Evolutionary conservation across 2,113 vertebrate species (phyloP).

Genomic region (Colius striatus): DNA sequence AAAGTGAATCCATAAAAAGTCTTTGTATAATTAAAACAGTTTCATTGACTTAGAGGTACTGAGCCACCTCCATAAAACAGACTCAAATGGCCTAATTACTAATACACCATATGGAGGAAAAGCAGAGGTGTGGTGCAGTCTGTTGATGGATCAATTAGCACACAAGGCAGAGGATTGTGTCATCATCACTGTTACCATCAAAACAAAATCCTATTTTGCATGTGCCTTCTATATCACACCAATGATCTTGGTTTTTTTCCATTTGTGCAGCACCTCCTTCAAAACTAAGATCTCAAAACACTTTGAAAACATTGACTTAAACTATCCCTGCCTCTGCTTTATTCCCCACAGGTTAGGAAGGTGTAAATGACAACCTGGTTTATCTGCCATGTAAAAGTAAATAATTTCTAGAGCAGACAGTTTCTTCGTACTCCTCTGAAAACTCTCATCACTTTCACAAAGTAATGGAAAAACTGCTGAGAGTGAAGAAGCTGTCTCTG

Average conservation of each 20-base stretch:
- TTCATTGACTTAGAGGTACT: slow-evolving; percentile 19
- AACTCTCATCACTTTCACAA: slow-evolving; percentile 51
- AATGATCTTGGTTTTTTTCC: background rate
- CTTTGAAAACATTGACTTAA: background rate
- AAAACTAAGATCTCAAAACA: background rate
- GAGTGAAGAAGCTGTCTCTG: slow-evolving; percentile 60
- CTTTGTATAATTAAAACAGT: slow-evolving; percentile 22
- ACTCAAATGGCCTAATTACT: slow-evolving; percentile 55
- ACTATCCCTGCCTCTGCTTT: background rate
- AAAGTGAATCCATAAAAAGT: slow-evolving; percentile 6
- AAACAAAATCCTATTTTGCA: slow-evolving; percentile 51
- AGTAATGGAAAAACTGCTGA: slow-evolving; percentile 49
- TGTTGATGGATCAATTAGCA: slow-evolving; percentile 61
- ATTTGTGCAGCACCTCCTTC: background rate
- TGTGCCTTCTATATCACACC: slow-evolving; percentile 9
- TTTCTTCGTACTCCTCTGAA: slow-evolving; percentile 57
- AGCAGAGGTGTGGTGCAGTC: slow-evolving; percentile 59
- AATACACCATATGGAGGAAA: slow-evolving; percentile 62
- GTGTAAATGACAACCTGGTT: slow-evolving; percentile 41
- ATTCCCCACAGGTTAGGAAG: background rate
- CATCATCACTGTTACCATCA: slow-evolving; percentile 7
- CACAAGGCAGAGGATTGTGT: slow-evolving; percentile 42
- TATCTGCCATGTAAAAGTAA: slow-evolving; percentile 34
- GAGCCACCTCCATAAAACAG: slow-evolving; percentile 36
- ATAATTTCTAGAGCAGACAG: slow-evolving; percentile 38